Evolutionary conservation across 1,140 invertebrate species (phyloP), one percentile per base, ranked within the genome.

Genomic region (Drosophila eugracilis): DNA sequence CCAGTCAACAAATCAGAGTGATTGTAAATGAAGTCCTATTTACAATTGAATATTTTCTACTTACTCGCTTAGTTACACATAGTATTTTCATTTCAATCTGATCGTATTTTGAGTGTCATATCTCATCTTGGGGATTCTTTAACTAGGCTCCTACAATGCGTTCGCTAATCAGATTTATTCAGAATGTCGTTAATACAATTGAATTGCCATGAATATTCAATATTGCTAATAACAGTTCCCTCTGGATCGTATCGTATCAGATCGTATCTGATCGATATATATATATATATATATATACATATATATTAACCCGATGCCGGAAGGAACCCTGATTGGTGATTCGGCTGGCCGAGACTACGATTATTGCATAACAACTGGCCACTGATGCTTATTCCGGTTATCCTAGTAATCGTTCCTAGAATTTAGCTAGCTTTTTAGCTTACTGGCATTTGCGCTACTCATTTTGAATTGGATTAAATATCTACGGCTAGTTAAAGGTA

Each of bases 41-140:
- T 86, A 86, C 81, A 86, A 81, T 86, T 86, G 62, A 88, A 86
- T 88, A 81, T 81, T 73, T 41, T 54, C 63, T 85, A 86, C 74
- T 81, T 85, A 80, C 34, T 73, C 30, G 28, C 32, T 63, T 53
- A 74, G 42, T 53, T 88, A 66, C 79, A 73, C 67, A 67, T 83
- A 83, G 59, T 78, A 70, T 54, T 71, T 58, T 72, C 54, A 60
- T 71, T 63, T 78, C 59, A 72, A 73, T 79, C 67, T 79, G 54
- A 78, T 78, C 58, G 30, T 26, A 30, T 58, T 65, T 32, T 65
- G 63, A 48, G 49, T 63, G n/a, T 75, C 57, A n/a, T 80, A 34
- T 65, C 58, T 50, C 63, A 77, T 66, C 15, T 17, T 26, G 47
- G 54, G 54, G 17, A 12, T 36, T 34, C 47, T 57, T 86, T 70